Evolutionary conservation across 2,888 invertebrate genomes (phyloP).

Genomic region (Nemurella pictetii): DNA sequence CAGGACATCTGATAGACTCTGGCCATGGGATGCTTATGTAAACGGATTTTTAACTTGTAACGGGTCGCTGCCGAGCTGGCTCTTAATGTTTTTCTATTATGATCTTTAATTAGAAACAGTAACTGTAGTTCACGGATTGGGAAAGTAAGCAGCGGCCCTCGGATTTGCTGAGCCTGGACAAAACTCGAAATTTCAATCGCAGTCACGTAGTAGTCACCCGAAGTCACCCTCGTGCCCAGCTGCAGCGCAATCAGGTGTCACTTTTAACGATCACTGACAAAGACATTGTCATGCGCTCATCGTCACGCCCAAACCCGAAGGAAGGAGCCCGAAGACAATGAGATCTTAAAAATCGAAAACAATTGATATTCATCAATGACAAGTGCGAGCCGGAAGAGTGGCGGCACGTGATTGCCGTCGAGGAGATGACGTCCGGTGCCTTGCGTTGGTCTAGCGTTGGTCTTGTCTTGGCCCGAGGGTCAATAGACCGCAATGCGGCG

Average conservation of each 20-base stretch:
- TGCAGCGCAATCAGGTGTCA: neutral
- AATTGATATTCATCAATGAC: neutral
- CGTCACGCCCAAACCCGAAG: neutral
- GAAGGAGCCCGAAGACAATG: neutral
- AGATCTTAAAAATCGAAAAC: neutral
- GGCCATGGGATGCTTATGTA: no score
- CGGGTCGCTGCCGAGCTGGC: no score
- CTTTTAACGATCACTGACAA: neutral
- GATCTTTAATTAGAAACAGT: no score
- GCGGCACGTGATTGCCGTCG: neutral
- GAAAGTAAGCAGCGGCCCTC: no score
- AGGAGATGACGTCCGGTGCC: neutral
- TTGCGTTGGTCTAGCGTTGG: neutral
- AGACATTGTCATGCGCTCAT: neutral
- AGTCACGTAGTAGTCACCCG: neutral
- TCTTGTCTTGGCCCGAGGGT: no score
- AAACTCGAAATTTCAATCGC: no score
- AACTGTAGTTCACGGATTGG: no score
- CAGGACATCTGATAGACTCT: no score
- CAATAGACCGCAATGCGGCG: no score
- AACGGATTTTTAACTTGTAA: no score
- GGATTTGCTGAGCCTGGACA: no score
- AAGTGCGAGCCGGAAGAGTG: neutral
- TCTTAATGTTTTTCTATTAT: no score
- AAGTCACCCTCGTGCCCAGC: neutral